Evolutionary conservation across 2,113 vertebrate species (phyloP), one percentile per base, ranked within the genome.

Genomic region (Leptosomus discolor): DNA sequence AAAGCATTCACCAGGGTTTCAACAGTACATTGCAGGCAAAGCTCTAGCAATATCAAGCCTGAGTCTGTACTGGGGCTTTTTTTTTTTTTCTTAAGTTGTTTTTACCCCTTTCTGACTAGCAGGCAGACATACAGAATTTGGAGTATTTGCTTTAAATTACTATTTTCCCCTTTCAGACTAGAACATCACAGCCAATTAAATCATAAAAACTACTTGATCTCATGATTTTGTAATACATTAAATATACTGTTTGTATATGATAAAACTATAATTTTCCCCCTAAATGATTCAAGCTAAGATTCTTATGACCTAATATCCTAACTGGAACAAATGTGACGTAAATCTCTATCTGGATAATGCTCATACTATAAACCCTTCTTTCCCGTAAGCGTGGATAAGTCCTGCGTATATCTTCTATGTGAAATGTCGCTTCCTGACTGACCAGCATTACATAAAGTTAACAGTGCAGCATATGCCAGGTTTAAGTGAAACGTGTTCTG

Each of bases 321-420:
- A 90, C 58, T 90, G 79, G 96, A 97, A 94, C 69, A 97, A 96
- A 95, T 3, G 22, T 87, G 87, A 97, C 21, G 30, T 89, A 96
- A 85, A 85, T 83, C 89, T 71, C 9, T 21, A 37, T 45, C 43
- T 88, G 69, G 76, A 53, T 90, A 92, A 96, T 17, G 63, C 51
- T 73, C 48, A 37, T 32, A 29, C 30, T 39, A n/a, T 71, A 95
- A 96, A 89, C 50, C n/a, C 63, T 91, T 71, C 83, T 84, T 85
- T 82, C 61, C 70, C 76, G 4, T 53, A 75, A 88, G 89, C 3
- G 0, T 34, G 46, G 63, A 0, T 65, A 79, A 61, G 30, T 71
- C 57, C 77, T 78, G 16, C 88, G 68, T 6, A 45, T 4, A 1
- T 45, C 71, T 73, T 48, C 74, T 50, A 9, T 48, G 37, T 48